Evolutionary conservation across 2,797 vertebrate genomes (phyloP), one percentile per base, ranked within the genome.

Genomic region (Ctenopoma kingsleyae): DNA sequence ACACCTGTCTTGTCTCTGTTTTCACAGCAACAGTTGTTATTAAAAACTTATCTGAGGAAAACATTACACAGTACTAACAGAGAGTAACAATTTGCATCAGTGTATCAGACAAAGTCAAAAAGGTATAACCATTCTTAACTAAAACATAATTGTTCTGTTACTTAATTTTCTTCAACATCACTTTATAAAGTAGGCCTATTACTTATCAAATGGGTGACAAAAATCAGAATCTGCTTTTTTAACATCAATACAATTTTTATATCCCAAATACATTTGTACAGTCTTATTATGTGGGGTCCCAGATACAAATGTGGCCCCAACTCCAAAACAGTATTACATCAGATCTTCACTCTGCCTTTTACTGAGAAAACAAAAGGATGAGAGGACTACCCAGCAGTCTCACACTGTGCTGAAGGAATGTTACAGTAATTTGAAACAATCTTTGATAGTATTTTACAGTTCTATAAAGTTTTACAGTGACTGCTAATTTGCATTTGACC

Each of bases 401-500:
- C 30, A 43, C 51, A 49, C 19, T 51, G 43, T 61, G 15, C 20
- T 71, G 54, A 57, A 68, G 50, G 63, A 73, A 61, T 8, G 5
- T 50, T 36, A 1, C 54, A 73, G 64, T 55, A 16, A 48, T 61
- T 68, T 44, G 6, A 64, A 67, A 69, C 38, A 3, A 48, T 69
- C 60, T 61, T 70, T 76, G 55, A 52, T 40, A 16, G 59, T 61
- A 43, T 67, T 80, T 80, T 78, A 80, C n/a, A 35, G 67, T 61
- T 48, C 51, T 69, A 50, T 50, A 75, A 78, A 55, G 60, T 81
- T 87, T 82, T 74, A 85, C 54, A 74, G 62, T 41, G 19, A n/a
- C 23, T 8, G 38, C 63, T 69, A 43, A 77, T 89, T 84, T 85
- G 71, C 82, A 79, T 85, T 71, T 84, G 78, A 82, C 83, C 85